These are phyloP conservation scores for Luperina testacea DNA, from an alignment of 2,888 invertebrate genomes.

Conservation along the genomic window DNA sequence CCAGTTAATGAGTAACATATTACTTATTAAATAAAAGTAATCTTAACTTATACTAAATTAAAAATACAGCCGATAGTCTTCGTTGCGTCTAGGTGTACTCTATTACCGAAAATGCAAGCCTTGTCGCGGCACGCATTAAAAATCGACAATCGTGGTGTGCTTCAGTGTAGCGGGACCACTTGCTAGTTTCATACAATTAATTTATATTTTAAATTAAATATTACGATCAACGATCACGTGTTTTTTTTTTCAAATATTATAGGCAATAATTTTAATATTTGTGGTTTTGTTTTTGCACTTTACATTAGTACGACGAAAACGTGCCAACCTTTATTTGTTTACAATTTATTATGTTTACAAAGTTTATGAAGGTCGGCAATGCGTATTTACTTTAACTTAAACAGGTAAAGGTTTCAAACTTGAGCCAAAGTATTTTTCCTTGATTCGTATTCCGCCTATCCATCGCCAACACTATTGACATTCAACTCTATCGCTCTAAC, in stretches of 20 bases:
- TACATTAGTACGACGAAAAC: constrained; percentile 23
- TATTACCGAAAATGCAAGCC: constrained; percentile 84
- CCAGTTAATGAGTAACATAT: neutral
- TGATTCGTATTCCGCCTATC: constrained; percentile 30
- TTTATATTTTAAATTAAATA: neutral
- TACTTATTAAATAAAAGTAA: neutral
- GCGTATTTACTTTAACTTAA: constrained; percentile 42
- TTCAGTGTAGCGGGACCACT: constrained; percentile 63
- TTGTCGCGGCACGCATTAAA: constrained; percentile 80
- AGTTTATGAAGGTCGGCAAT: constrained; percentile 46
- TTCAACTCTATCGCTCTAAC: constrained; percentile 40
- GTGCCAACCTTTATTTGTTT: constrained; percentile 46
- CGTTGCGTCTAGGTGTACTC: constrained; percentile 70
- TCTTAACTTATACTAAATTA: constrained; percentile 2
- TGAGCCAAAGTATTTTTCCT: constrained; percentile 51
- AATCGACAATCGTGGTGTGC: constrained; percentile 76
- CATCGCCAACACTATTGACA: constrained; percentile 35
- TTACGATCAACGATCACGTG: neutral
- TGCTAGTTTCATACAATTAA: constrained; percentile 17
- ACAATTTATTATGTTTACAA: constrained; percentile 36
- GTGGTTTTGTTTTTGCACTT: constrained; percentile 14
- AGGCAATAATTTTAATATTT: neutral
- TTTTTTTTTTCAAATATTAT: neutral
- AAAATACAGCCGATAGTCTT: constrained; percentile 18
- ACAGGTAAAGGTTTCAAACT: constrained; percentile 53